Evolutionary conservation across 2,797 vertebrate genomes (phyloP).

Genomic region (Pelobates cultripes): DNA sequence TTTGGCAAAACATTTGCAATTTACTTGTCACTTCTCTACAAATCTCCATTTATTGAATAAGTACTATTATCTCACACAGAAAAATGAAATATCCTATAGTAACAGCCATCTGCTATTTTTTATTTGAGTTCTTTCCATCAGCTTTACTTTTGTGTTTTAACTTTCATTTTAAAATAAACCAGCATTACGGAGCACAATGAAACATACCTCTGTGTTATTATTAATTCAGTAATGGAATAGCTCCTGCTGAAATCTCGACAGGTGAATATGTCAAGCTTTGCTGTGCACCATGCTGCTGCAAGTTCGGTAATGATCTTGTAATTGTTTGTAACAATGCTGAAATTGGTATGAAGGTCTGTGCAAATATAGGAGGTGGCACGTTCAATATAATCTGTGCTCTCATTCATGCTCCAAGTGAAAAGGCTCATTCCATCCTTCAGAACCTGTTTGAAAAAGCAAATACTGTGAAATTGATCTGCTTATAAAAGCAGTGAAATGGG

Average conservation of each 20-base stretch:
- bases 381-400: slow-evolving; percentile 47
- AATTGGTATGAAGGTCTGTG: slow-evolving; percentile 47
- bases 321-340: slow-evolving; percentile 50
- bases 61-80: too few relatives aligned
- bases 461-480: slow-evolving; percentile 16
- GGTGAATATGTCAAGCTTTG: slow-evolving; percentile 51
- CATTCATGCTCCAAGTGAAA: slow-evolving; percentile 53
- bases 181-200: not conserved
- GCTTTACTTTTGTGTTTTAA: not conserved
- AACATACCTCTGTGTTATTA: slow-evolving; percentile 46
- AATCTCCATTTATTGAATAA: too few relatives aligned
- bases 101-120: too few relatives aligned
- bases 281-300: slow-evolving; percentile 41
- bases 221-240: slow-evolving; percentile 45
- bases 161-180: not conserved
- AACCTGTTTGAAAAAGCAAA: slow-evolving; percentile 42
- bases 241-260: slow-evolving; percentile 30
- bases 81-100: too few relatives aligned
- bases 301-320: slow-evolving; percentile 43
- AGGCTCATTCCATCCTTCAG: slow-evolving; percentile 46
- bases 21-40: too few relatives aligned
- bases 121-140: too few relatives aligned
- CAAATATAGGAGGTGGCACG: slow-evolving; percentile 44
- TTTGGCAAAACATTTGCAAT: too few relatives aligned
- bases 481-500: not conserved